Conservation (phyloP, 2,797 vertebrate genomes). For the Sphaeramia orbicularis region DNA sequence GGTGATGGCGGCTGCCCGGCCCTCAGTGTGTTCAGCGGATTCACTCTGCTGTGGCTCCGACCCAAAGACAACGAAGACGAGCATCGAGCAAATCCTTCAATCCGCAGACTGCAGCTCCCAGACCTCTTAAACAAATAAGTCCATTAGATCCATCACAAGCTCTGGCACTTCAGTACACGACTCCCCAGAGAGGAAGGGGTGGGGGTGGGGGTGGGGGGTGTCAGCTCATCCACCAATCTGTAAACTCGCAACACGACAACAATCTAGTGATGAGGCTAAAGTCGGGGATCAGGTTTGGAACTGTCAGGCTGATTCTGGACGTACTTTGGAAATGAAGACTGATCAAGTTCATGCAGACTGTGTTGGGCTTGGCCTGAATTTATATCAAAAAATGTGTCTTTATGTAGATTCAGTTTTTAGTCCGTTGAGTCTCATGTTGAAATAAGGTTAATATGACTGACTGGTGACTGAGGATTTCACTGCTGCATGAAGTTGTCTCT, state of each 20-base stretch:
- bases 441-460: no score
- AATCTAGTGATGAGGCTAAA: not conserved
- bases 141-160: conserved; percentile 65
- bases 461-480: no score
- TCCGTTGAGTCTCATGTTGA: no score
- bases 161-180: conserved; percentile 22
- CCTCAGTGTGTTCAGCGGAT: conserved; percentile 45
- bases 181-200: no score
- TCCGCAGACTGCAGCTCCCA: conserved; percentile 48
- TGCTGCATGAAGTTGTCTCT: no score
- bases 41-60: conserved; percentile 49
- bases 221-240: conserved; percentile 20
- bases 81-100: conserved; percentile 69
- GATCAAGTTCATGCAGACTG: no score
- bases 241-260: not conserved
- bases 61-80: conserved; percentile 68
- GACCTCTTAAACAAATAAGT: conserved; percentile 75
- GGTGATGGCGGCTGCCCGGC: conserved; percentile 37
- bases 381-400: no score
- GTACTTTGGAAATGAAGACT: no score
- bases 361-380: no score
- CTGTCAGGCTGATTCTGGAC: no score
- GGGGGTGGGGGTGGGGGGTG: no score
- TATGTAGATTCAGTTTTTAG: no score
- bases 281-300: not conserved